Base-by-base conservation (phyloP, 2,797 vertebrate species). In the Alca torda region DNA sequence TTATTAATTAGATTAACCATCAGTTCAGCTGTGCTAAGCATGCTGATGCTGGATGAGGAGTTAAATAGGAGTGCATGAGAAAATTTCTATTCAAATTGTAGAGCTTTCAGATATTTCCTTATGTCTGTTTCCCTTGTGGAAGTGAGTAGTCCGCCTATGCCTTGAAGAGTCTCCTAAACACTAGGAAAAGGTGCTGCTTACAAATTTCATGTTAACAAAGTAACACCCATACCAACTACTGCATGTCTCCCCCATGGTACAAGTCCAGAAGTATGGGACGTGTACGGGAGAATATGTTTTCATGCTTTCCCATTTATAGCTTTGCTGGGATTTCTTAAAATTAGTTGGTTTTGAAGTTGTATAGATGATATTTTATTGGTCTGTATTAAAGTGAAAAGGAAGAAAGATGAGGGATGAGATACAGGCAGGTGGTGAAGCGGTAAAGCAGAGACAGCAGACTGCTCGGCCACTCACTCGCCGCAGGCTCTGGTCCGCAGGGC, bases 381-480 rank as follows among this genome's bases (percentile, higher is more conserved):
- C 35, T 2, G 1, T 41, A 16, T 53, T 65, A 14, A 59, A 41
- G 16, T 28, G 43, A 35, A 51, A 69, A 59, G 61, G 60, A 78
- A 48, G 57, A 56, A 28, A 45, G 23, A 16, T 35, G 51, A 43
- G n/a, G 67, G 37, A 59, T 48, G 54, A 61, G 39, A 23, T 15
- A 23, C 20, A 39, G 33, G 43, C n/a, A 31, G 35, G 43, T 45
- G 37, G 43, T 46, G 20, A 19, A 43, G 26, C 10, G 20, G 43
- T 37, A 25, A 37, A 69, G 59, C 19, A n/a, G 61, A 75, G 31
- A 15, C 19, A 60, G 48, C 65, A 37, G 46, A 5, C 30, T 30
- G 13, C 39, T 56, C 35, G 77, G 39, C 33, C 0, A 1, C 46
- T 50, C 1, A 1, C 48, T 68, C 1, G 1, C 13, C 2, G 1